phyloP scores from a whole-genome alignment of 2,113 vertebrate species.

The Pogona vitticeps region DNA sequence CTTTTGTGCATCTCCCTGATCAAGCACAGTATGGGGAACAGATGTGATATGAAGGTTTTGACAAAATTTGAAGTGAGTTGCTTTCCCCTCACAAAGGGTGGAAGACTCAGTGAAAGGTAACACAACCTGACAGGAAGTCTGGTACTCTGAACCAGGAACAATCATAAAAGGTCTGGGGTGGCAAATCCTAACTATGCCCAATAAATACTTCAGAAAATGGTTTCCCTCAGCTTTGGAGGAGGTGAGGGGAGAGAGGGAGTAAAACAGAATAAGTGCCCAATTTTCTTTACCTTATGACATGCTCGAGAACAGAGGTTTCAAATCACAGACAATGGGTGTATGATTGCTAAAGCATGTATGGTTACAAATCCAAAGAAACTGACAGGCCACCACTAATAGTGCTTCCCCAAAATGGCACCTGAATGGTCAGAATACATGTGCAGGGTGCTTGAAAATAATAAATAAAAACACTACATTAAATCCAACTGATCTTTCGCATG shows the following conservation, averaged over 20 bases:
- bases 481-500: neutral
- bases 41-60: neutral
- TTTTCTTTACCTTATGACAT: neutral
- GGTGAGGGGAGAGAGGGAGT: neutral
- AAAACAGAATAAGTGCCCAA: neutral
- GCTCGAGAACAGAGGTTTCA: neutral
- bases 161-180: neutral
- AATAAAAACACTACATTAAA: neutral
- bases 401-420: neutral
- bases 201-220: neutral
- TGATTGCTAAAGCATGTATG: neutral
- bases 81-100: conserved; percentile 1
- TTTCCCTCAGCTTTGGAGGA: neutral
- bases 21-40: conserved; percentile 9
- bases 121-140: neutral
- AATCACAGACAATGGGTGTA: neutral
- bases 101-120: conserved; percentile 3
- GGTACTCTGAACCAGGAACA: neutral
- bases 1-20: neutral
- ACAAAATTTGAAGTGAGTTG: conserved; percentile 18
- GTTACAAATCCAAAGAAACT: neutral
- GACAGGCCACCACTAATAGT: neutral
- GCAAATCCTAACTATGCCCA: neutral
- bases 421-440: neutral
- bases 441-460: neutral